A percentile compares a stretch with the other conserved stretches of the same genome.
Conservation (phyloP, 2,797 vertebrate genomes). For the Thunnus albacares region DNA sequence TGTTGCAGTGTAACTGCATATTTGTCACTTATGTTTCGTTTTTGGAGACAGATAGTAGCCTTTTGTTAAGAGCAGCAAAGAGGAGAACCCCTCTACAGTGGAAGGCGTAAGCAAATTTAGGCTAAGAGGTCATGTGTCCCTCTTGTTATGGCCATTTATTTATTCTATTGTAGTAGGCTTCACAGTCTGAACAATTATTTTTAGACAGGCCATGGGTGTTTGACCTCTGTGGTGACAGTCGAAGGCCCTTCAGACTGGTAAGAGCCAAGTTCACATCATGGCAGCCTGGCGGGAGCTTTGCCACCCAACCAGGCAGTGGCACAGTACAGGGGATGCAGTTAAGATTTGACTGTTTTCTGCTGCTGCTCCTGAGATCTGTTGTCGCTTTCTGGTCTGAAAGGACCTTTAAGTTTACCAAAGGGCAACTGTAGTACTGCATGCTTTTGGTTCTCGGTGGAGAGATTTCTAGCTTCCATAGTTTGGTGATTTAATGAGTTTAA, state of each 20-base stretch:
- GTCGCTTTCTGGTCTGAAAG: slow-evolving; percentile 46
- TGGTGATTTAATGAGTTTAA: slow-evolving; percentile 36
- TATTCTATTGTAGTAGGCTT: slow-evolving; percentile 1
- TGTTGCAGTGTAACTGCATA: slow-evolving; percentile 1
- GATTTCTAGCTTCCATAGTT: slow-evolving; percentile 26
- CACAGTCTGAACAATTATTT: slow-evolving; percentile 12
- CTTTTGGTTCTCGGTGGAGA: slow-evolving; percentile 31
- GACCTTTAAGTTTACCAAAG: slow-evolving; percentile 24
- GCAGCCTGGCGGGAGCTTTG: slow-evolving; percentile 14
- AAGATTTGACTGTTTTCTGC: too few relatives aligned
- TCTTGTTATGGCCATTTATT: not conserved
- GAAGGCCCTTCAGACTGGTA: slow-evolving; percentile 37
- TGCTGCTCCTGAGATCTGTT: slow-evolving; percentile 2
- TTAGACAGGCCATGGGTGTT: slow-evolving; percentile 26
- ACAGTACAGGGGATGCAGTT: not conserved
- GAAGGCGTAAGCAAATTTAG: slow-evolving; percentile 12
- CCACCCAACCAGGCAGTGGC: not conserved
- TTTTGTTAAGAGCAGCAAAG: slow-evolving; percentile 18
- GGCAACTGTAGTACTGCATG: slow-evolving; percentile 30
- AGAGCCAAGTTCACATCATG: slow-evolving; percentile 29
- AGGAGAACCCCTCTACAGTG: slow-evolving; percentile 34
- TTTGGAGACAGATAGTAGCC: not conserved
- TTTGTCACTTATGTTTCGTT: not conserved
- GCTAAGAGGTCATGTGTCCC: not conserved
- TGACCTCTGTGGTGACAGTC: slow-evolving; percentile 28